These are phyloP conservation scores for Drosophila nebulosa DNA, from an alignment of 1,140 invertebrate genomes.

Conservation along the genomic window DNA sequence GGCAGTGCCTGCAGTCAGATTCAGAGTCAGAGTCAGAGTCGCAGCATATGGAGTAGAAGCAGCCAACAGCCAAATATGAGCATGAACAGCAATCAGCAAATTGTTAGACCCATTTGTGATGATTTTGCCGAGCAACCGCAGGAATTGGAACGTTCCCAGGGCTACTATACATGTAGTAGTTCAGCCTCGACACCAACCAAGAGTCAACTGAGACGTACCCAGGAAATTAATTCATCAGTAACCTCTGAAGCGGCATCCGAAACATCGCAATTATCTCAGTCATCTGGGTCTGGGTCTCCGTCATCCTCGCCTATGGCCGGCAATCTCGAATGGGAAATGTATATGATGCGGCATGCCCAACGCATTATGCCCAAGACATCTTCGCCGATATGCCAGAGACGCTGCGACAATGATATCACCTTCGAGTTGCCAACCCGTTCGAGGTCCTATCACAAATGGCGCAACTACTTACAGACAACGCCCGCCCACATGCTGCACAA, in stretches of 20 bases:
- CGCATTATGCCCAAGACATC: constrained; percentile 75
- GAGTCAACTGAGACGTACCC: constrained; percentile 34
- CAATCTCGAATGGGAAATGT: constrained; percentile 76
- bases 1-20: constrained; percentile 22
- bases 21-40: not conserved
- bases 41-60: not conserved
- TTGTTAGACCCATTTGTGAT: constrained; percentile 54
- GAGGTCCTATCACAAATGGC: constrained; percentile 68
- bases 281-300: not conserved
- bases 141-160: constrained; percentile 46
- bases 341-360: constrained; percentile 66
- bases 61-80: not conserved
- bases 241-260: not conserved
- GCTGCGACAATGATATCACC: constrained; percentile 1
- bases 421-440: constrained; percentile 1
- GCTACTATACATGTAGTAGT: constrained; percentile 65
- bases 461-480: constrained; percentile 62
- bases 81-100: constrained; percentile 19
- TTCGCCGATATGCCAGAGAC: constrained; percentile 52
- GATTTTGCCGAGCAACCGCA: constrained; percentile 60
- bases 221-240: constrained; percentile 38
- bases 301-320: not conserved
- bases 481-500: constrained; percentile 70
- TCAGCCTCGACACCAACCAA: constrained; percentile 48
- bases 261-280: no score